Evolutionary conservation across 2,797 vertebrate species (phyloP).

Genomic region (Cuniculus paca): DNA sequence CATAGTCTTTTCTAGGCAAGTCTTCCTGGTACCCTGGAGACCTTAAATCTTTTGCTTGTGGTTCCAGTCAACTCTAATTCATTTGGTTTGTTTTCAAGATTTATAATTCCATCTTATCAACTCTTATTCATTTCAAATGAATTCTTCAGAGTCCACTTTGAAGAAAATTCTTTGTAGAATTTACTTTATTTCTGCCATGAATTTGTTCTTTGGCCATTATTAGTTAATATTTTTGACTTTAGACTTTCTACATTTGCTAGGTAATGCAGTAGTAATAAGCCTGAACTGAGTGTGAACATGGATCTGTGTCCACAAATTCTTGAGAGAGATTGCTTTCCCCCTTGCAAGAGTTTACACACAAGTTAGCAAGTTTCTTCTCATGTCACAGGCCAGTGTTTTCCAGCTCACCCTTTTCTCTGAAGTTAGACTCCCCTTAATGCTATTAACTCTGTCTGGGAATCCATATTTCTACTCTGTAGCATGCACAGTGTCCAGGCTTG

Average conservation of each 20-base stretch:
- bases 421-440: not conserved
- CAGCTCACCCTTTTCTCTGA: not conserved
- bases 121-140: not conserved
- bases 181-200: slow-evolving; percentile 1
- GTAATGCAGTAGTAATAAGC: not conserved
- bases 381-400: not conserved
- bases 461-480: not conserved
- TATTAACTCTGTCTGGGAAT: not conserved
- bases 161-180: not conserved
- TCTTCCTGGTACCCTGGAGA: not conserved
- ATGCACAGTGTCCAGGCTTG: not conserved
- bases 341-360: not conserved
- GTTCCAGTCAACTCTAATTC: not conserved
- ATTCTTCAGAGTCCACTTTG: not conserved
- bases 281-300: not conserved
- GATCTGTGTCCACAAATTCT: slow-evolving; percentile 21
- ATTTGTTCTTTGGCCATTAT: not conserved
- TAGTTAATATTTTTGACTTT: not conserved
- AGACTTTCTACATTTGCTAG: not conserved
- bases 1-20: not conserved
- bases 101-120: not conserved
- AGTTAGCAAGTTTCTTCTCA: slow-evolving; percentile 31
- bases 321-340: not conserved
- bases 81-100: slow-evolving; percentile 14
- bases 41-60: not conserved